Base-by-base conservation (phyloP, 2,113 vertebrate species). In the Melanerpes aurifrons region DNA sequence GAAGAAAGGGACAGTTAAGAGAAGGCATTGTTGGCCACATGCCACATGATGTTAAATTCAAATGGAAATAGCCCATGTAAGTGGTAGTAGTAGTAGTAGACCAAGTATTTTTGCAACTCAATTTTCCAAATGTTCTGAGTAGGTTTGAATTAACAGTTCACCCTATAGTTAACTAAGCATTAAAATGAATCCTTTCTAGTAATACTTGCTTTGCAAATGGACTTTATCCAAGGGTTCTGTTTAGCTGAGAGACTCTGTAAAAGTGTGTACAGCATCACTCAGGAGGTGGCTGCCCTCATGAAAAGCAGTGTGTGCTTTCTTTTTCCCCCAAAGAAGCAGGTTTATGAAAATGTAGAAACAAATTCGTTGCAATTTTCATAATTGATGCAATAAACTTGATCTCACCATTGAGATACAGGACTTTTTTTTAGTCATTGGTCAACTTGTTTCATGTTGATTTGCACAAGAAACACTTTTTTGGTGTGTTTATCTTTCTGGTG, bases 391-490 rank as follows among this genome's bases (percentile, higher is more conserved):
- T 26, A 68, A 66, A 21, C 63, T 85, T 3, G 5, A 50, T 79
- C 45, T 93, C 67, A 28, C 35, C 32, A n/a, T 1, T 85, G 81
- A 79, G 74, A 22, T 35, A 45, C 9, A n/a, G 31, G 26, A 31
- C 15, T 48, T 87, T 81, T 67, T 78, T 85, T 67, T 7, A 83
- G 48, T 64, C 73, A 24, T 58, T 81, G 92, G 88, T 95, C 88
- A 86, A 15, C 80, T 72, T 29, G 73, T 93, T 94, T 81, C 37
- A 10, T 40, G 80, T 69, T 74, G 80, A 62, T 95, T 81, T 92
- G 90, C 86, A 94, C 92, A 62, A 89, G 89, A 77, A 90, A 93
- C 61, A 48, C 47, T 62, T 59, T 62, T 75, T 87, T 45, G 43
- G 71, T 87, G 68, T 7, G 68, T 90, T 85, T 83, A 79, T 88